Base-by-base conservation (phyloP, 2,113 vertebrate species). In the Eira barbara region DNA sequence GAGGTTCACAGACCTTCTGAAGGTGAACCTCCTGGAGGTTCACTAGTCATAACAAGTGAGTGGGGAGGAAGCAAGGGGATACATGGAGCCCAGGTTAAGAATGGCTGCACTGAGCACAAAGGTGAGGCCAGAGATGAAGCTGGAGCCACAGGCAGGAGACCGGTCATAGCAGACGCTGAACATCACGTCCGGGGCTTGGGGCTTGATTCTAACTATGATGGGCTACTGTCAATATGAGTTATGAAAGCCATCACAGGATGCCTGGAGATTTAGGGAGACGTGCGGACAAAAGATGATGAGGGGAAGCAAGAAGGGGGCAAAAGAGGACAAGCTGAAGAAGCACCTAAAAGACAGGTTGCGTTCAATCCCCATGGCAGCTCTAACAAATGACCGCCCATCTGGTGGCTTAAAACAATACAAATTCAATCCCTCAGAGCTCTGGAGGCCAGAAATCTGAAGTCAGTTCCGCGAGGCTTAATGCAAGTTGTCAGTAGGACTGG, bases 81-180 rank as follows among this genome's bases (percentile, higher is more conserved):
- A 27, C 12, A 0, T 6, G 31, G 71, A 29, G 15, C 84, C 74
- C 34, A 45, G 21, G 42, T 67, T 59, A 34, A 65, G 80, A 57
- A 78, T 29, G 34, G 17, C 36, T 39, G 15, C 5, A 3, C 0
- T 6, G 20, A 69, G 31, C 36, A 31, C 4, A 47, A 49, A 39
- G 27, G 14, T 18, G 36, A 78, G 67, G n/a, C 29, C 21, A 21
- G 36, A 39, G 39, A 15, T 3, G 42, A 78, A 69, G 34, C 47
- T 42, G n/a, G 52, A 82, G 49, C 55, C 52, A 9, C 0, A 12
- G 83, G 45, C 39, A 34, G 59, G 79, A 45, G 81, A 12, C n/a
- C 4, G 13, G 61, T 27, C 36, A 7, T 13, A 20, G 61, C 0
- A 3, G n/a, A 27, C 39, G 0, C 31, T 7, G 42, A 76, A 13